Base-by-base conservation (phyloP, 1,140 invertebrate species). In the Agraylea sexmaculata region DNA sequence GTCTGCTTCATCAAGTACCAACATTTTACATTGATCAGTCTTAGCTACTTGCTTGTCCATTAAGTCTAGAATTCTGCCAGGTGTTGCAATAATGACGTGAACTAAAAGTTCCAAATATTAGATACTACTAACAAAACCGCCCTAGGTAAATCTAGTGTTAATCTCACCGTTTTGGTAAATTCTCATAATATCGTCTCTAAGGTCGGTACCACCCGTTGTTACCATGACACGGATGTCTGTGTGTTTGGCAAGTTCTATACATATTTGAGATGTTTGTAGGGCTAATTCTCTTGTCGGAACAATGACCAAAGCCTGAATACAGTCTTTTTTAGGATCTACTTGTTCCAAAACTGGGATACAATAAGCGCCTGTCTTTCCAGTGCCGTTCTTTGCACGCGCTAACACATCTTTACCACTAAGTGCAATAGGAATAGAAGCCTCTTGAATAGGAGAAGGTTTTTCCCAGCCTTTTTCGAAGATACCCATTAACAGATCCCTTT, bases 391-490 rank as follows among this genome's bases (percentile, higher is more conserved):
- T 40, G 96, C 96, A 63, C 96, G 76, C 37, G 95, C 96, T 51
- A 99, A 72, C 50, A 99, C 83, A 70, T 99, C 94, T 70, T 95
- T 88, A 49, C 95, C 95, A 55, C 89, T 87, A 43, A 99, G 73
- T 45, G 95, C 93, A 61, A 97, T 90, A 41, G 94, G 94, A 69
- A 99, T 99, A 60, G 91, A 92, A 53, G 90, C 89, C 75, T 96
- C 92, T 74, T 99, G 96, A 71, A 99, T 99, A 16, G 96, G 96
- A 48, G 91, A 97, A 34, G 96, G 96, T 62, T 91, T 91, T 61
- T 99, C 96, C 96, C 95, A 99, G 32, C 96, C 96, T 70, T 99
- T 99, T 64, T 99, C 96, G 66, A 98, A 99, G 59, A 99, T 98
- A 49, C 95, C 96, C 94, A 99, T 99, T 42, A 99, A 69, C 51